Evolutionary conservation across 2,888 invertebrate genomes (phyloP).

Genomic region (Mimumesa dahlbomi): DNA sequence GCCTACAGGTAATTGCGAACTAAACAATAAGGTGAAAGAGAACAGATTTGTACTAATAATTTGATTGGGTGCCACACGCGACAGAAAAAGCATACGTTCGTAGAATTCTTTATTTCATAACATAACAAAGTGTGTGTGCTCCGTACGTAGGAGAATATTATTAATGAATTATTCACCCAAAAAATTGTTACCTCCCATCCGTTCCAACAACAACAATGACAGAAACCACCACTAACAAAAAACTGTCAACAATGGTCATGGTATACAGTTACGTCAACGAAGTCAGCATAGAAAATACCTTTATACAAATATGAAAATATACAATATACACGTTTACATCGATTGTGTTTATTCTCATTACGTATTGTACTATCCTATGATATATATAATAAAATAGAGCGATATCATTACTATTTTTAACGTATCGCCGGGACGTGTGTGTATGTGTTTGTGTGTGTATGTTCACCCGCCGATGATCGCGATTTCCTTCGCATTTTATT

Average conservation of each 20-base stretch:
- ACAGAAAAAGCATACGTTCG: slow-evolving; percentile 14
- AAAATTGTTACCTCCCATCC: slow-evolving; percentile 27
- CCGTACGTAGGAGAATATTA: slow-evolving; percentile 31
- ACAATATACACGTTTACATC: slow-evolving; percentile 63
- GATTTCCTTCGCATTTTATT: slow-evolving; percentile 10
- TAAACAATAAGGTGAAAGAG: neutral
- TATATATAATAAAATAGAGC: slow-evolving; percentile 35
- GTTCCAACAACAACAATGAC: slow-evolving; percentile 46
- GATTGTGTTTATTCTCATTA: slow-evolving; percentile 38
- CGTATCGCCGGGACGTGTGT: too few species aligned
- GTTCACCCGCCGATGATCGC: slow-evolving; percentile 5
- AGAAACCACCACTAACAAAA: slow-evolving; percentile 37
- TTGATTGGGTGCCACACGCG: neutral
- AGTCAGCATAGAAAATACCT: slow-evolving; percentile 63
- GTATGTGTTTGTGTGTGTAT: too few species aligned
- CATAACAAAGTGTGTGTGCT: slow-evolving; percentile 41
- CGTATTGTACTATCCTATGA: slow-evolving; percentile 27
- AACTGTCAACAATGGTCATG: slow-evolving; percentile 47
- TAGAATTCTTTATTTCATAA: slow-evolving; percentile 51
- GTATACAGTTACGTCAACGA: slow-evolving; percentile 52
- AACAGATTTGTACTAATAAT: neutral
- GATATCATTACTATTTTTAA: slow-evolving; percentile 22
- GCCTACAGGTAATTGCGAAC: too few species aligned
- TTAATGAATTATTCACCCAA: slow-evolving; percentile 21
- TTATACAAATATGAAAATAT: slow-evolving; percentile 69